Evolutionary conservation across 2,797 vertebrate genomes (phyloP).

Genomic region (Notoglanidium macrostoma): DNA sequence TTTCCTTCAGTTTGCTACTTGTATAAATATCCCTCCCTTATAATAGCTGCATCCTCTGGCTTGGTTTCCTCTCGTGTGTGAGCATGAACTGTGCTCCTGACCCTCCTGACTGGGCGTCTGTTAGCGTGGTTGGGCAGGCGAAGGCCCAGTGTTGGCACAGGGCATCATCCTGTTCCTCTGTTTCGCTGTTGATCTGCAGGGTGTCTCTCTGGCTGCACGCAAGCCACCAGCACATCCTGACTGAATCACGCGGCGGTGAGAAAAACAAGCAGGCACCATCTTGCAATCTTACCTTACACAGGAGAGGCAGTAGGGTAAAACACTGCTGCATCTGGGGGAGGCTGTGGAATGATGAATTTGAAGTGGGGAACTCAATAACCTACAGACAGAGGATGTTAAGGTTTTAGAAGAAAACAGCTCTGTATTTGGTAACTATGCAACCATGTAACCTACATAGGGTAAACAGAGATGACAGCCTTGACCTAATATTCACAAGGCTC

Average conservation of each 20-base stretch:
- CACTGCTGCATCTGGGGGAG: too few species aligned
- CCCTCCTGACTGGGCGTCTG: conserved; percentile 44
- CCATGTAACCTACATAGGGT: conserved; percentile 51
- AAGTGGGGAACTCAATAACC: conserved; percentile 23
- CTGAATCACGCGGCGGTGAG: conserved; percentile 44
- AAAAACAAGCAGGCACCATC: conserved; percentile 48
- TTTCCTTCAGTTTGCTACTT: conserved; percentile 22
- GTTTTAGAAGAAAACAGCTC: conserved; percentile 25
- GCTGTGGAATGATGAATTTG: background rate
- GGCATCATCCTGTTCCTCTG: conserved; percentile 55
- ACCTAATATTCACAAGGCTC: conserved; percentile 50
- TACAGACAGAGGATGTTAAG: background rate
- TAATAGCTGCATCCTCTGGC: conserved; percentile 45
- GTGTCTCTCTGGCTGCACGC: conserved; percentile 54
- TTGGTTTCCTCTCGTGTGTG: conserved; percentile 51
- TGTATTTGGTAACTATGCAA: conserved; percentile 57
- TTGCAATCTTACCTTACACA: conserved; percentile 8
- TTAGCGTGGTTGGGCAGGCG: conserved; percentile 38
- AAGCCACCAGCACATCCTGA: conserved; percentile 58
- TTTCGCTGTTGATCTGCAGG: conserved; percentile 55
- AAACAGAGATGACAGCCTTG: conserved; percentile 52
- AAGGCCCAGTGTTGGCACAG: conserved; percentile 45
- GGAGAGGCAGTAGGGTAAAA: background rate
- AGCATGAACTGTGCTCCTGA: conserved; percentile 43
- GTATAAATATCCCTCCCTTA: conserved; percentile 49